Percentiles rank a stretch among this genome's conserved stretches.
Conservation (phyloP, 2,888 invertebrate genomes). For the Orthosia cruda region DNA sequence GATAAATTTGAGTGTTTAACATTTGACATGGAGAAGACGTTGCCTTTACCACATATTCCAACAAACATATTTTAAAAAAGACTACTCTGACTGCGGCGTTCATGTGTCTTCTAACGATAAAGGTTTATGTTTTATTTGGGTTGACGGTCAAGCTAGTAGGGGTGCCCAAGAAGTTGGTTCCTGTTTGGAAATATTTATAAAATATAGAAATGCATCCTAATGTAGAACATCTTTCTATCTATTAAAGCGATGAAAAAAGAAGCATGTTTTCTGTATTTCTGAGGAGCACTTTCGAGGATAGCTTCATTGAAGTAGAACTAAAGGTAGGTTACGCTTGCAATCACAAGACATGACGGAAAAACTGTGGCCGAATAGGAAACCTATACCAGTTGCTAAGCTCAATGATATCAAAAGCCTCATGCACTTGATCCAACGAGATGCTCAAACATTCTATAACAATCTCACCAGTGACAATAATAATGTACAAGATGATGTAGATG, state of each 20-base stretch:
- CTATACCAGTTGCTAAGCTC: constrained; percentile 10
- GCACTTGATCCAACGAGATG: constrained; percentile 7
- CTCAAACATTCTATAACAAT: constrained; percentile 15
- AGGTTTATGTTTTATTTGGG: constrained; percentile 31
- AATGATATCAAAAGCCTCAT: constrained; percentile 14
- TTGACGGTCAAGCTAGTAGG: constrained; percentile 38
- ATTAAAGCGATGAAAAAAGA: no score
- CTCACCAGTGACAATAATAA: not conserved
- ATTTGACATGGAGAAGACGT: constrained; percentile 39
- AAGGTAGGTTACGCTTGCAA: not conserved
- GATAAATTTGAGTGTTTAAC: constrained; percentile 31
- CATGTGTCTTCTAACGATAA: constrained; percentile 23
- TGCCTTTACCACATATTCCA: constrained; percentile 36
- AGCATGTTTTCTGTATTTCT: constrained; percentile 22
- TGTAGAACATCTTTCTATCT: constrained; percentile 25
- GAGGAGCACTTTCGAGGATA: constrained; percentile 8
- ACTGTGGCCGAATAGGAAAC: constrained; percentile 15
- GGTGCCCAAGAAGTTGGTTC: constrained; percentile 42
- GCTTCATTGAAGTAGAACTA: not conserved
- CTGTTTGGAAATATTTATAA: constrained; percentile 24
- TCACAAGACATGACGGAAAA: constrained; percentile 7
- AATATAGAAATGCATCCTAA: constrained; percentile 14
- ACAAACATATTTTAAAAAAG: constrained; percentile 41
- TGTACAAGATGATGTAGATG: no score
- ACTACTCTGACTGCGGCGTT: constrained; percentile 29